These are phyloP conservation scores for Phataginus tricuspis DNA, from an alignment of 2,797 vertebrate species.

Conservation along the genomic window DNA sequence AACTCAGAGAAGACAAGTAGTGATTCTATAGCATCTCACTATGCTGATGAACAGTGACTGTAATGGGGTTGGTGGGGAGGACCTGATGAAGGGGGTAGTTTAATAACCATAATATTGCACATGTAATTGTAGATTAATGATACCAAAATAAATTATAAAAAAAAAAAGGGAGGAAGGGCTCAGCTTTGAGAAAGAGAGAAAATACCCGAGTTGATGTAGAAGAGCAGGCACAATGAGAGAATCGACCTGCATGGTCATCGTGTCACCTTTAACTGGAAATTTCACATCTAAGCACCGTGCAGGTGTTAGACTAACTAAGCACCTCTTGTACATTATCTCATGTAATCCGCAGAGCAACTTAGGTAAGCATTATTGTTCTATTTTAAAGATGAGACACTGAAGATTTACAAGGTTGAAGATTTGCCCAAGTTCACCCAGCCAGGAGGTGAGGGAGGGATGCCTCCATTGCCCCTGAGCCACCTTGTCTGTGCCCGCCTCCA, in stretches of 20 bases:
- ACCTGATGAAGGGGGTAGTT: too few relatives aligned
- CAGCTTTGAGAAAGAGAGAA: neutral
- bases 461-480: neutral
- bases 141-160: too few relatives aligned
- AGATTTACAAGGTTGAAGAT: neutral
- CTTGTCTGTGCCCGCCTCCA: neutral
- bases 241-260: neutral
- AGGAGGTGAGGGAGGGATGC: neutral
- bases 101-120: too few relatives aligned
- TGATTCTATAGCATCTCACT: too few relatives aligned
- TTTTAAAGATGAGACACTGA: neutral
- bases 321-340: neutral
- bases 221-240: neutral
- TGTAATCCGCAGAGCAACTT: neutral
- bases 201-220: neutral
- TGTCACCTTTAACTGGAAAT: neutral
- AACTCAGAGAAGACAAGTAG: too few relatives aligned
- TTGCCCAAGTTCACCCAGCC: neutral
- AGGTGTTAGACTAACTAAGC: neutral
- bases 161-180: neutral
- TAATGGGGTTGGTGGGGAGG: too few relatives aligned
- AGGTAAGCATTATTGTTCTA: neutral
- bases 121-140: too few relatives aligned
- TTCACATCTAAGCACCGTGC: neutral
- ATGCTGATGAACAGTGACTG: too few relatives aligned